phyloP scores from a whole-genome alignment of 2,797 vertebrate genomes.

The Rhadinocentrus ornatus region DNA sequence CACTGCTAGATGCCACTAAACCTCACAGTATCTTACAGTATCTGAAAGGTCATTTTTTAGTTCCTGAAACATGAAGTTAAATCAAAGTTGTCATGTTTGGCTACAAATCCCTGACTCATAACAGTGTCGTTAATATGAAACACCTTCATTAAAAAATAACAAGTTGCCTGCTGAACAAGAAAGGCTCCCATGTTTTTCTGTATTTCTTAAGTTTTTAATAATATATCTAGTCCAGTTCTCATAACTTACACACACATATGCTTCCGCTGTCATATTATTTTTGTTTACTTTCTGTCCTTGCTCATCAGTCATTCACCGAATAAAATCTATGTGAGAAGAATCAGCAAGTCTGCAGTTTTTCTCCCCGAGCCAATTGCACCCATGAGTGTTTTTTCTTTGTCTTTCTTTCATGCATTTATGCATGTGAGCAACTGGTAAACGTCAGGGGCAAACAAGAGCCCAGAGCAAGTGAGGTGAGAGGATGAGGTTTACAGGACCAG shows the following conservation, averaged over 20 bases:
- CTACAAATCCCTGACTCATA: slow-evolving; percentile 70
- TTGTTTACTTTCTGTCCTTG: slow-evolving; percentile 52
- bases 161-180: slow-evolving; percentile 57
- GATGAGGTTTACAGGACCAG: neutral
- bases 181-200: slow-evolving; percentile 57
- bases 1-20: slow-evolving; percentile 1
- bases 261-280: slow-evolving; percentile 52
- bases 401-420: slow-evolving; percentile 62
- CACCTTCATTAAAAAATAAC: slow-evolving; percentile 71
- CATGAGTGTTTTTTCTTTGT: slow-evolving; percentile 46
- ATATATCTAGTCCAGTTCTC: slow-evolving; percentile 63
- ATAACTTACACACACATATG: slow-evolving; percentile 33
- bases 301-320: slow-evolving; percentile 80
- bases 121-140: slow-evolving; percentile 74
- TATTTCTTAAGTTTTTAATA: slow-evolving; percentile 65
- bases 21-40: slow-evolving; percentile 9
- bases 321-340: slow-evolving; percentile 77
- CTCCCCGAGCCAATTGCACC: slow-evolving; percentile 58
- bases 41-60: slow-evolving; percentile 48
- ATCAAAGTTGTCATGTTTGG: slow-evolving; percentile 62
- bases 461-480: slow-evolving; percentile 34
- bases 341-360: slow-evolving; percentile 79
- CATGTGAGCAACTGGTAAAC: slow-evolving; percentile 58
- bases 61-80: slow-evolving; percentile 39
- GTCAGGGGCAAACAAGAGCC: slow-evolving; percentile 18